Evolutionary conservation across 30 jellyfish, hydroid and myxozoan genomes (phyloP).

Genomic region (Pseudorhiza aurosa): DNA sequence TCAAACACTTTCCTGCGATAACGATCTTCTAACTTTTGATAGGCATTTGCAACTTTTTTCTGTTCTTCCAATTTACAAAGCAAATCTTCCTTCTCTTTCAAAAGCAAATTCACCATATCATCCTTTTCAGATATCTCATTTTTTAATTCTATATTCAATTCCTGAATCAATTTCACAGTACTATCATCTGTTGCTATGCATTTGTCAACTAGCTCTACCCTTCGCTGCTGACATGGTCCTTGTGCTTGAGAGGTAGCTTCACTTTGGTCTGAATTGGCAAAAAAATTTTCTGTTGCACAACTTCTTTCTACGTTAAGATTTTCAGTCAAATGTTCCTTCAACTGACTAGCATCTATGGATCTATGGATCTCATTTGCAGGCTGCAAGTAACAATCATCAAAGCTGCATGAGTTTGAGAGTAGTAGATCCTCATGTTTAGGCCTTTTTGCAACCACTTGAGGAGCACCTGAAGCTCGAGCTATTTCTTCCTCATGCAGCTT

Average conservation of each 20-base stretch:
- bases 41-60: conserved; percentile 96
- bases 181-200: conserved; percentile 27
- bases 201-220: conserved; percentile 1
- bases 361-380: neutral
- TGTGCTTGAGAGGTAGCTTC: neutral
- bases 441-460: conserved; percentile 6
- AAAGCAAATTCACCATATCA: conserved; percentile 12
- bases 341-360: neutral
- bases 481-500: conserved; percentile 87
- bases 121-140: conserved; percentile 35
- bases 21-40: conserved; percentile 93
- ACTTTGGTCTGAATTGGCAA: neutral
- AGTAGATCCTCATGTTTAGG: conserved; percentile 16
- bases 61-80: conserved; percentile 80
- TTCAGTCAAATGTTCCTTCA: neutral
- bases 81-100: conserved; percentile 57
- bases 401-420: neutral
- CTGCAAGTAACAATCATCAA: conserved; percentile 5
- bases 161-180: neutral
- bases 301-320: neutral
- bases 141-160: neutral
- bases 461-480: conserved; percentile 91
- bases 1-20: conserved; percentile 83
- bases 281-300: neutral
- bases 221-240: neutral